A percentile compares a stretch with the other conserved stretches of the same genome.
These are phyloP conservation scores for Ypsolopha scabrella DNA, from an alignment of 2,888 invertebrate species.

Conservation along the genomic window DNA sequence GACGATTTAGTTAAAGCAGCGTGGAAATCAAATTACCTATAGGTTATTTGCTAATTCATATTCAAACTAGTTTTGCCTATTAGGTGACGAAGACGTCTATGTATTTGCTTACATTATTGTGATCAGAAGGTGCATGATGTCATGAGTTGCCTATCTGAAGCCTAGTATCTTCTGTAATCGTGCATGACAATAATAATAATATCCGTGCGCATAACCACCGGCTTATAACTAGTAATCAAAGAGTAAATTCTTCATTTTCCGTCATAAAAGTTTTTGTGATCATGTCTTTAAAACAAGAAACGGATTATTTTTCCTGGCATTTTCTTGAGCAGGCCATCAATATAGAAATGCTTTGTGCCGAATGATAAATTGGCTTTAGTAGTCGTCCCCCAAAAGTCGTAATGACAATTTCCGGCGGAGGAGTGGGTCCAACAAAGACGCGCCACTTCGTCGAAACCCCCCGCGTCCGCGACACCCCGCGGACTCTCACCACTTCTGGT, in stretches of 20 bases:
- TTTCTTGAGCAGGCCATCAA: neutral
- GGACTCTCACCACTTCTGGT: neutral
- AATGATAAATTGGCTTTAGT: neutral
- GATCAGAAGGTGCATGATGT: slow-evolving; percentile 1
- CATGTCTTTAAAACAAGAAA: neutral
- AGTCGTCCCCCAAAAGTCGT: slow-evolving; percentile 5
- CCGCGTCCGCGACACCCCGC: no score
- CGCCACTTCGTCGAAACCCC: neutral
- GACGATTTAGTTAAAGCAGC: neutral
- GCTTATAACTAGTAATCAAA: neutral
- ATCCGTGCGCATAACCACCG: neutral
- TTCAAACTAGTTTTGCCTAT: neutral
- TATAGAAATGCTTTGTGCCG: neutral
- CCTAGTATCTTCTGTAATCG: neutral
- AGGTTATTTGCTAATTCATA: neutral
- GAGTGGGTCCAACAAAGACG: neutral
- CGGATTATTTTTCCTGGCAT: neutral
- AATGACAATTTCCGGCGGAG: slow-evolving; percentile 12
- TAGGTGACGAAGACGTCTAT: neutral
- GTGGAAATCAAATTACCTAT: neutral
- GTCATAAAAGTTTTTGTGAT: no score
- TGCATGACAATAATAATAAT: neutral
- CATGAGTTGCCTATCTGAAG: neutral
- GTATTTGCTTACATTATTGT: neutral
- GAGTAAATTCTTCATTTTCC: no score